A percentile compares a stretch with the other conserved stretches of the same genome.
Evolutionary conservation across 2,797 vertebrate species (phyloP).

Genomic region (Lithobates sylvaticus): DNA sequence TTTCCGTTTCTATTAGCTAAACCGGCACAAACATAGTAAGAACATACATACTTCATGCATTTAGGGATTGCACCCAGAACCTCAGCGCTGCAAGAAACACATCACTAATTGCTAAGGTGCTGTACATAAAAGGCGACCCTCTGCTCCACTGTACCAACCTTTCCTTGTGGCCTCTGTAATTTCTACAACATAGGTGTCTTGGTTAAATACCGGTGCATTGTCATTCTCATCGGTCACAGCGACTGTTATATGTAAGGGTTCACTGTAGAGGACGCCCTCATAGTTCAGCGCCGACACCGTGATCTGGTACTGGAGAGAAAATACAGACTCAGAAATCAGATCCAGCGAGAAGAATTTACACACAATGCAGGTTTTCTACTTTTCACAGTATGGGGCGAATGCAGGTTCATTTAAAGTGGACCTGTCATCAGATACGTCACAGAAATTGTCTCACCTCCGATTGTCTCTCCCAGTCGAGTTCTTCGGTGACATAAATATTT

Average conservation of each 20-base stretch:
- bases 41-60: too few relatives aligned
- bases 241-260: conserved; percentile 79
- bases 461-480: conserved; percentile 83
- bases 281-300: conserved; percentile 78
- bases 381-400: background rate
- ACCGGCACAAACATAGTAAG: too few relatives aligned
- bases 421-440: too few relatives aligned
- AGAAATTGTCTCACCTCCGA: conserved; percentile 74
- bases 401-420: background rate
- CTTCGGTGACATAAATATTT: conserved; percentile 78
- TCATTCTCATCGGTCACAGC: conserved; percentile 84
- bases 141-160: conserved; percentile 58
- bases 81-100: too few relatives aligned
- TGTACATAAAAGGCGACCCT: too few relatives aligned
- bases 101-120: too few relatives aligned
- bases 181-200: conserved; percentile 76
- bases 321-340: too few relatives aligned
- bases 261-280: conserved; percentile 78
- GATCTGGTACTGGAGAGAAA: conserved; percentile 78
- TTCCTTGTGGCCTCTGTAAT: conserved; percentile 78
- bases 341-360: too few relatives aligned
- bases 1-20: conserved; percentile 8
- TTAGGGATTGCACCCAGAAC: too few relatives aligned
- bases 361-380: too few relatives aligned
- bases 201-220: conserved; percentile 79